Percentiles rank a stretch among this genome's conserved stretches.
These are phyloP conservation scores for Aurelia coerulea DNA, from an alignment of 30 jellyfish, hydroid and myxozoan genomes.

Conservation along the genomic window DNA sequence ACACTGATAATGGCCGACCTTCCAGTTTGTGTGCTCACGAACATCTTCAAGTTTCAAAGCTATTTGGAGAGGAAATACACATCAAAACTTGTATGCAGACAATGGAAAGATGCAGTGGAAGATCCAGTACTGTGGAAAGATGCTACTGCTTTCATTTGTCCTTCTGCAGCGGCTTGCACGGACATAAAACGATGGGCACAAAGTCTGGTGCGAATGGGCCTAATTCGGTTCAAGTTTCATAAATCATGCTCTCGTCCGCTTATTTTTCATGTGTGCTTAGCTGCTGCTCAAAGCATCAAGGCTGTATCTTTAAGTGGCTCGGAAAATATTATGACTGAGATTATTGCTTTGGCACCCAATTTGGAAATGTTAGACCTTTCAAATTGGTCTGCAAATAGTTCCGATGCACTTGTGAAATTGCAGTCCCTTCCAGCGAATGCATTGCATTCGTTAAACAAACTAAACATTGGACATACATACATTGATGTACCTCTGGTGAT, in stretches of 20 bases:
- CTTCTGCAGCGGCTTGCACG: constrained; percentile 18
- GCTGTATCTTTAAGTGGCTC: constrained; percentile 22
- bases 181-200: constrained; percentile 3
- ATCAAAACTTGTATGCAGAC: constrained; percentile 38
- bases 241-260: constrained; percentile 6
- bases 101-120: constrained; percentile 39
- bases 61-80: constrained; percentile 19
- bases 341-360: not conserved
- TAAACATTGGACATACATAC: too few species aligned
- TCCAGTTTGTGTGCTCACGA: constrained; percentile 13
- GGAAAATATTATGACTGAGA: not conserved
- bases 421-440: too few species aligned
- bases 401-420: too few species aligned
- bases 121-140: constrained; percentile 48
- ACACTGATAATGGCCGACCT: constrained; percentile 26
- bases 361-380: constrained; percentile 31
- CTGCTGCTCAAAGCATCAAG: constrained; percentile 7
- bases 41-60: constrained; percentile 31
- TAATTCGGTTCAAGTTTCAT: constrained; percentile 6
- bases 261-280: not conserved
- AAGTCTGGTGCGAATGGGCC: constrained; percentile 14
- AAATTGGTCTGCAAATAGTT: constrained; percentile 5
- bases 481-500: too few species aligned
- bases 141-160: constrained; percentile 31
- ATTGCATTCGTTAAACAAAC: too few species aligned